A percentile compares a stretch with the other conserved stretches of the same genome.
Evolutionary conservation across 2,888 invertebrate species (phyloP).

Genomic region (Aricia artaxerxes): DNA sequence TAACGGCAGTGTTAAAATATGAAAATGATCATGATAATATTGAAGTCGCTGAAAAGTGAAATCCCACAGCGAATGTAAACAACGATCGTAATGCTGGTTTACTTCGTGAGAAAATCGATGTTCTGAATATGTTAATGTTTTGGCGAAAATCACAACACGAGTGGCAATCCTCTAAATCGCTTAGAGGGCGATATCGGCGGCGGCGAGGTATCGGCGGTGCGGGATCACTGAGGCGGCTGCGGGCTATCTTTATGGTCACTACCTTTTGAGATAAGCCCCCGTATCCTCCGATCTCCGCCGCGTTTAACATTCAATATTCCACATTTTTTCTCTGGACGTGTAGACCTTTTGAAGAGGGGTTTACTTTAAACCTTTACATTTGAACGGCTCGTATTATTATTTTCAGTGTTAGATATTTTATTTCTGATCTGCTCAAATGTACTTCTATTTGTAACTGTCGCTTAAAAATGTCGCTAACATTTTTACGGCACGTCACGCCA

Average conservation of each 20-base stretch:
- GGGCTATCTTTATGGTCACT: slow-evolving; percentile 1
- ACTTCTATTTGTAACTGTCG: background rate
- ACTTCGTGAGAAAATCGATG: background rate
- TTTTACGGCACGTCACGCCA: background rate
- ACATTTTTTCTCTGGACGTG: background rate
- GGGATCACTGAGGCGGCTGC: background rate
- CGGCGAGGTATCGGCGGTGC: background rate
- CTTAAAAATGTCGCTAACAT: background rate
- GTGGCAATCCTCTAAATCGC: background rate
- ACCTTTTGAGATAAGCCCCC: slow-evolving; percentile 4
- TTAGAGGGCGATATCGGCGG: background rate
- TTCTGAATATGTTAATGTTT: background rate
- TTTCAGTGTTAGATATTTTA: background rate
- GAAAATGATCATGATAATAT: background rate
- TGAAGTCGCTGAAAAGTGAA: background rate
- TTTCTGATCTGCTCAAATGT: background rate
- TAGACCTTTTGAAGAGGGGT: background rate
- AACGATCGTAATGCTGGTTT: background rate
- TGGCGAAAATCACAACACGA: slow-evolving; percentile 11
- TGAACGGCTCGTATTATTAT: background rate
- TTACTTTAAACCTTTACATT: background rate
- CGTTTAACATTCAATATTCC: slow-evolving; percentile 14
- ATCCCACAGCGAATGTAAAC: background rate
- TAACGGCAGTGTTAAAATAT: background rate
- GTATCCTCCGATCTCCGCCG: background rate